These are phyloP conservation scores for Sarcophaga caerulescens DNA, from an alignment of 2,888 invertebrate genomes.

Conservation along the genomic window DNA sequence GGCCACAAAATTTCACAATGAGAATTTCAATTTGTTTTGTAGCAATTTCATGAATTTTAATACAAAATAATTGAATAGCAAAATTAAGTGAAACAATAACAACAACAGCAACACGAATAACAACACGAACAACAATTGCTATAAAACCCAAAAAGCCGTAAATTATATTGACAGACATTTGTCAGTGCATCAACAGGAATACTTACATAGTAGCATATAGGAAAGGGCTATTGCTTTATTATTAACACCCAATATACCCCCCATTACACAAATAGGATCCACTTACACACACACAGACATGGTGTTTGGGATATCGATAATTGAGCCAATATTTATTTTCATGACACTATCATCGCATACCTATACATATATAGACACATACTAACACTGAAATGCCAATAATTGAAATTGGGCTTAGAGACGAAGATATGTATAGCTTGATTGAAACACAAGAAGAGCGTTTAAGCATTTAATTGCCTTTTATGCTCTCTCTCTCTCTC, in stretches of 20 bases:
- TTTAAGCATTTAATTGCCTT: slow-evolving; percentile 34
- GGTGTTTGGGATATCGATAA: too few relatives aligned
- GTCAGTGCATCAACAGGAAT: background rate
- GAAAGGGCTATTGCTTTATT: too few relatives aligned
- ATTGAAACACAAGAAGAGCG: background rate
- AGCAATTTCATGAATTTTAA: slow-evolving; percentile 49
- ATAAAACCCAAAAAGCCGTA: background rate
- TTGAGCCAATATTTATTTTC: background rate
- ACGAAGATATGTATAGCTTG: background rate
- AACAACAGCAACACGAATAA: slow-evolving; percentile 2
- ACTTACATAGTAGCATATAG: too few relatives aligned
- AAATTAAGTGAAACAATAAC: background rate
- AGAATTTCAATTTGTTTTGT: slow-evolving; percentile 58
- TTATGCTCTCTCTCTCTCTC: background rate
- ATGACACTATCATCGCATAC: background rate
- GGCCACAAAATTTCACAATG: slow-evolving; percentile 63
- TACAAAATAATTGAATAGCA: slow-evolving; percentile 21
- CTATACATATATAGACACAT: too few relatives aligned
- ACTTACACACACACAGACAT: too few relatives aligned
- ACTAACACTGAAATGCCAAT: too few relatives aligned
- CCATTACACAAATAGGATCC: background rate
- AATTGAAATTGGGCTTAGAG: background rate
- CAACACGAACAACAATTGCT: background rate
- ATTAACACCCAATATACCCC: background rate
- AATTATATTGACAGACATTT: slow-evolving; percentile 42